Conservation (phyloP, 2,797 vertebrate genomes). For the Microchirus variegatus region DNA sequence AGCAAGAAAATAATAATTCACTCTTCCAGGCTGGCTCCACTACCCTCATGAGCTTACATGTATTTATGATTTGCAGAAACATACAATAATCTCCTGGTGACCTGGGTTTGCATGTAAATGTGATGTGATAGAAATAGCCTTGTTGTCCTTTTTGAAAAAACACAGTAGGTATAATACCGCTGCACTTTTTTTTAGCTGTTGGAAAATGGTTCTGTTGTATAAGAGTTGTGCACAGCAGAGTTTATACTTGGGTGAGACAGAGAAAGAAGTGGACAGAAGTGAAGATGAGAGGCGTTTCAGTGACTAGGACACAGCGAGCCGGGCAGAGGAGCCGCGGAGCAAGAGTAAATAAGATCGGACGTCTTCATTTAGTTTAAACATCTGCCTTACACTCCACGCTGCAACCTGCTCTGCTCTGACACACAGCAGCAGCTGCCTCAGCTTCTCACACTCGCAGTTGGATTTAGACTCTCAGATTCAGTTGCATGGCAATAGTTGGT, state of each 20-base stretch:
- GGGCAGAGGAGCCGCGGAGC: constrained; percentile 22
- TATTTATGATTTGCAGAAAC: too few species aligned
- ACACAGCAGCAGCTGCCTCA: constrained; percentile 35
- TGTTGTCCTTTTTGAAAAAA: too few species aligned
- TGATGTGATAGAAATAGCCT: too few species aligned
- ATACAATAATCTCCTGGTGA: too few species aligned
- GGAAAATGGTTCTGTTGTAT: constrained; percentile 72
- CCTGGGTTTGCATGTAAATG: too few species aligned
- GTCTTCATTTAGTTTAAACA: constrained; percentile 69
- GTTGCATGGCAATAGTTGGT: constrained; percentile 46
- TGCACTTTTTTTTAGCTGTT: constrained; percentile 15
- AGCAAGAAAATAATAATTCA: too few species aligned
- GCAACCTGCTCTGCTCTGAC: constrained; percentile 42
- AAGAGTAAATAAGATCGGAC: constrained; percentile 62
- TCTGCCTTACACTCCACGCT: constrained; percentile 46
- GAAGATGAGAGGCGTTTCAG: neutral
- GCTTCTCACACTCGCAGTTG: constrained; percentile 49
- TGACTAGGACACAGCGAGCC: constrained; percentile 27
- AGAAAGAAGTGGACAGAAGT: constrained; percentile 40
- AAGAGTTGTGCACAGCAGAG: constrained; percentile 56
- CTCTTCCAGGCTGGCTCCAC: too few species aligned
- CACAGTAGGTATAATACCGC: too few species aligned
- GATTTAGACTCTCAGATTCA: constrained; percentile 63
- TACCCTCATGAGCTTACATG: too few species aligned
- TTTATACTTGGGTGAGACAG: constrained; percentile 42